These are phyloP conservation scores for Lamproptera curius DNA, from an alignment of 2,888 invertebrate genomes.

Conservation along the genomic window DNA sequence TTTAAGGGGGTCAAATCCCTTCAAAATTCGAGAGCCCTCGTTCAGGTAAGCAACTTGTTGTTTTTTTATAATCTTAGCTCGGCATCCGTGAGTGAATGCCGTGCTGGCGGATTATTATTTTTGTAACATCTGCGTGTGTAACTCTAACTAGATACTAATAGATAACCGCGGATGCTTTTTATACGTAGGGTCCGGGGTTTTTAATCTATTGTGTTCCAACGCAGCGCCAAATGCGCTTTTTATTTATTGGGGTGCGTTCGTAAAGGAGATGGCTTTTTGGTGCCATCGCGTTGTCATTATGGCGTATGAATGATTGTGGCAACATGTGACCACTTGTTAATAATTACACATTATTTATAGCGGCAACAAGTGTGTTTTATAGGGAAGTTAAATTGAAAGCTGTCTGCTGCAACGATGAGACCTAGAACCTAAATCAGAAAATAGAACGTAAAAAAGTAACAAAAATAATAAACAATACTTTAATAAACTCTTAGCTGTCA, in stretches of 20 bases:
- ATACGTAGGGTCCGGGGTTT: constrained; percentile 62
- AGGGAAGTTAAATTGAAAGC: too few species aligned
- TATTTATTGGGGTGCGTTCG: constrained; percentile 60
- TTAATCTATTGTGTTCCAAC: constrained; percentile 65
- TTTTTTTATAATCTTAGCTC: constrained; percentile 15
- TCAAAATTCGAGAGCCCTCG: constrained; percentile 36
- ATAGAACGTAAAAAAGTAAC: too few species aligned
- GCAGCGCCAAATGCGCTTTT: constrained; percentile 67
- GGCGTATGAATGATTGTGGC: constrained; percentile 59
- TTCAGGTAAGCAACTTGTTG: constrained; percentile 42
- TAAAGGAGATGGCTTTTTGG: constrained; percentile 32
- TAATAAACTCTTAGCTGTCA: too few species aligned
- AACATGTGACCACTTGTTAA: constrained; percentile 68
- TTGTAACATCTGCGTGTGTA: constrained; percentile 70
- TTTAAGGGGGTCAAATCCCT: constrained; percentile 52
- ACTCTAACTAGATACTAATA: constrained; percentile 76
- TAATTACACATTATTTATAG: constrained; percentile 61
- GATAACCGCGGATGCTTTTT: constrained; percentile 76
- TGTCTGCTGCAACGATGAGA: too few species aligned
- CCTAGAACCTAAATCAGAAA: too few species aligned
- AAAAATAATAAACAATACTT: too few species aligned
- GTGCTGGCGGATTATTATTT: constrained; percentile 62
- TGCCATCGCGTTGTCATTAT: constrained; percentile 30
- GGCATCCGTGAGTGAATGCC: constrained; percentile 30
- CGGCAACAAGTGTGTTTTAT: constrained; percentile 46